Base-by-base conservation (phyloP, 2,888 invertebrate species). In the Harpalus rufipes region DNA sequence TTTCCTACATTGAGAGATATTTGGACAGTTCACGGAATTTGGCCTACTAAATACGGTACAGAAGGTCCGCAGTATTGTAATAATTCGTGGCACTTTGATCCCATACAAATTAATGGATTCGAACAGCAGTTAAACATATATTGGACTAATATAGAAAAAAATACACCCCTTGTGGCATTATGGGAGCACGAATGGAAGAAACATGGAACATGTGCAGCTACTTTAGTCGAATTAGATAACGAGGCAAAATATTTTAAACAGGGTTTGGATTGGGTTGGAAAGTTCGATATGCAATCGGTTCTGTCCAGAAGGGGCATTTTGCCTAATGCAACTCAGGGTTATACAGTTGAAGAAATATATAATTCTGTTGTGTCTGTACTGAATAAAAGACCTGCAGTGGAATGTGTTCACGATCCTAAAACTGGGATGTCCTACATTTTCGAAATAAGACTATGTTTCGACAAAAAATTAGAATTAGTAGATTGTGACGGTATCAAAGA, bases 141-240 rank as follows among this genome's bases (percentile, higher is more conserved):
- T 86, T 97, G 97, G 97, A 93, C 94, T 0, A 95, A 96, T 87
- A 91, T 97, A 84, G 94, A 96, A 89, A 93, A 93, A 87, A 91
- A 91, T 51, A 91, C 91, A 0, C 88, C 90, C 21, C 88, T 89
- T 0, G 91, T 94, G 87, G 92, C 93, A 8, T 92, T 96, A 21
- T 96, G 96, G 96, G 92, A 93, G 85, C 96, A 97, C 88, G 97
- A 97, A 90, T 97, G 96, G 96, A 89, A 91, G 0, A 97, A 97
- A 88, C 97, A 97, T 89, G 97, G 97, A 1, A 96, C 96, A 0
- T 97, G 97, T 89, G 95, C 96, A 1, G 92, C 93, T 0, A 87
- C 90, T 4, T 86, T 96, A 2, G 91, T 93, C 0, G 87, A 90
- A 3, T 89, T 96, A 0, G 91, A 93, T 87, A 92, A 92, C 16